These are phyloP conservation scores for Sarcophaga bullata DNA, from an alignment of 1,140 invertebrate species.

Conservation along the genomic window DNA sequence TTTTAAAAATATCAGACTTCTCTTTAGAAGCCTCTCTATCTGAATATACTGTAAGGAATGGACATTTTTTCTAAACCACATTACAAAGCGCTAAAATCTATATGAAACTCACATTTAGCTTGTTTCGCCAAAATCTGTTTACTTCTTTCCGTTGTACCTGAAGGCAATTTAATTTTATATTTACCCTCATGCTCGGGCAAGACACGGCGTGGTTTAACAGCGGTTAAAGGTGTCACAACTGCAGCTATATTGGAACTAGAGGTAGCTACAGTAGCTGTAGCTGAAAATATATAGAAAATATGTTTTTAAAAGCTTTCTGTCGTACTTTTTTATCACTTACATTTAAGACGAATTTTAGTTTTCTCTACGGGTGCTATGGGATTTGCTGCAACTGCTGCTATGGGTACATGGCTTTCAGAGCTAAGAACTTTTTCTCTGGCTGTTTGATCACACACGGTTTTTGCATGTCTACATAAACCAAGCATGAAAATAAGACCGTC, in stretches of 20 bases:
- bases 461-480: slow-evolving; percentile 73
- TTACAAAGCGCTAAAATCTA: background rate
- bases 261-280: slow-evolving; percentile 28
- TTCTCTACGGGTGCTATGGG: slow-evolving; percentile 36
- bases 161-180: slow-evolving; percentile 68
- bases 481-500: background rate
- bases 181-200: slow-evolving; percentile 68
- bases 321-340: slow-evolving; percentile 8
- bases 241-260: slow-evolving; percentile 21
- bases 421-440: slow-evolving; percentile 69
- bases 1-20: slow-evolving; percentile 55
- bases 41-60: slow-evolving; percentile 54
- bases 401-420: slow-evolving; percentile 61
- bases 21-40: slow-evolving; percentile 58
- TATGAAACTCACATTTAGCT: slow-evolving; percentile 54
- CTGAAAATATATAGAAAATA: background rate
- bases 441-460: slow-evolving; percentile 75
- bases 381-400: slow-evolving; percentile 63
- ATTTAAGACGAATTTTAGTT: slow-evolving; percentile 40
- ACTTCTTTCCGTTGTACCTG: slow-evolving; percentile 65
- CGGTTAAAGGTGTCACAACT: slow-evolving; percentile 47
- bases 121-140: slow-evolving; percentile 66
- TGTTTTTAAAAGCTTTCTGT: background rate
- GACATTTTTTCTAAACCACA: background rate
- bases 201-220: slow-evolving; percentile 65